These are phyloP conservation scores for Antheraea pernyi DNA, from an alignment of 1,140 invertebrate species.

Conservation along the genomic window DNA sequence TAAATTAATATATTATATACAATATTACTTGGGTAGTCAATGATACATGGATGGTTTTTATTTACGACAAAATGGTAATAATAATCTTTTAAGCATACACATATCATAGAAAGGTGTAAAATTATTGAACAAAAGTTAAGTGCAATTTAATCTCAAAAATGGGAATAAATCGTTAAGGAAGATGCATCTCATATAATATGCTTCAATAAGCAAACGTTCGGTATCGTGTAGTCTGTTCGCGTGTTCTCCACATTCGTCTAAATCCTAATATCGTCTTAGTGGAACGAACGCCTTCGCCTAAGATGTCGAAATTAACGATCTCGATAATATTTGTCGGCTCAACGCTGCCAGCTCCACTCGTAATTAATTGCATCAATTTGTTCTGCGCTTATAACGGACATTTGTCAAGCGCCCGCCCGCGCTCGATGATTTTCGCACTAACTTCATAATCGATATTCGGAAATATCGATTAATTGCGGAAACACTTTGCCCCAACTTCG, in stretches of 20 bases:
- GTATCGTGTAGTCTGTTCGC: slow-evolving; percentile 19
- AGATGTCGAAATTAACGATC: slow-evolving; percentile 77
- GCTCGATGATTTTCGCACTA: slow-evolving; percentile 68
- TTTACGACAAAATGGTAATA: neutral
- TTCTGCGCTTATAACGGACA: slow-evolving; percentile 74
- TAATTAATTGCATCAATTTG: slow-evolving; percentile 77
- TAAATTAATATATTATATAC: neutral
- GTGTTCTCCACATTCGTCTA: slow-evolving; percentile 50
- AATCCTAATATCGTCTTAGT: slow-evolving; percentile 48
- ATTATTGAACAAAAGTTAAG: no score
- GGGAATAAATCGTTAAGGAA: neutral
- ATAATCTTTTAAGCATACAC: no score
- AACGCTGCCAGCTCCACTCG: slow-evolving; percentile 58
- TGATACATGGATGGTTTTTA: neutral
- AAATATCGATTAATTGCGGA: slow-evolving; percentile 52
- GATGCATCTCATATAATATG: neutral
- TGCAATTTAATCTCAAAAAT: neutral
- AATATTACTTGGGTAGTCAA: neutral
- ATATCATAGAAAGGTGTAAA: no score
- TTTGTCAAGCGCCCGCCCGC: slow-evolving; percentile 70
- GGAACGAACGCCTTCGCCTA: slow-evolving; percentile 49
- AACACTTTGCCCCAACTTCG: slow-evolving; percentile 41
- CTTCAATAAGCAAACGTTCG: neutral
- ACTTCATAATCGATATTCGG: slow-evolving; percentile 72
- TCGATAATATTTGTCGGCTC: slow-evolving; percentile 77